Percentiles rank a stretch among this genome's conserved stretches.
These are phyloP conservation scores for Uropetala carovei DNA, from an alignment of 2,888 invertebrate genomes.

Conservation along the genomic window DNA sequence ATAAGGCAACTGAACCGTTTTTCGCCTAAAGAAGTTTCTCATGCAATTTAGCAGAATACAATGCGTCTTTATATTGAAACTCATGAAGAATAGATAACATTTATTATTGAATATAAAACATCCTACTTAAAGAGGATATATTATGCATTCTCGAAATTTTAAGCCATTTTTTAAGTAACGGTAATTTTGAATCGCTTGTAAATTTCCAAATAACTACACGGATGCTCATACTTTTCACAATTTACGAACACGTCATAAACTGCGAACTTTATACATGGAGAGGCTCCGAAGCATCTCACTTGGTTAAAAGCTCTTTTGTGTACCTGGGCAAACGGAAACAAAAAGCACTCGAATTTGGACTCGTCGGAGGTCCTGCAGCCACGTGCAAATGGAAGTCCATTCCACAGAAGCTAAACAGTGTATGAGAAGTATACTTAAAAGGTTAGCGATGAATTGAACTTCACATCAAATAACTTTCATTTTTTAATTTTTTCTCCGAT, in stretches of 20 bases:
- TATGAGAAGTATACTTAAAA: neutral
- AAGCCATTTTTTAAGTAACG: neutral
- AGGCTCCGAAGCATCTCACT: neutral
- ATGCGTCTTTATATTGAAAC: too few species aligned
- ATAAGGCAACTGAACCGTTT: too few species aligned
- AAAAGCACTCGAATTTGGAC: constrained; percentile 76
- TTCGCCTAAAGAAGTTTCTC: too few species aligned
- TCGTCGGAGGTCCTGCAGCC: constrained; percentile 82
- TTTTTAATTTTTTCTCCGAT: neutral
- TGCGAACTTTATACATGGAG: neutral
- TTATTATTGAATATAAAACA: too few species aligned
- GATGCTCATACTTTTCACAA: constrained; percentile 9
- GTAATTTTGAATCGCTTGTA: neutral
- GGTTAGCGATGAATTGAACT: neutral
- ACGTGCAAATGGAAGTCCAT: constrained; percentile 76
- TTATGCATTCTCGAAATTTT: too few species aligned
- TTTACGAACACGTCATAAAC: constrained; percentile 13
- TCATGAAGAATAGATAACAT: too few species aligned
- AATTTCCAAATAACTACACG: neutral
- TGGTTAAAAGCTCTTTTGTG: constrained; percentile 27
- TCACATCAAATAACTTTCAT: constrained; percentile 2
- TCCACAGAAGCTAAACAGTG: neutral
- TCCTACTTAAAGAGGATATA: too few species aligned
- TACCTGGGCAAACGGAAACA: neutral
- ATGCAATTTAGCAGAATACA: too few species aligned